A percentile compares a stretch with the other conserved stretches of the same genome.
These are phyloP conservation scores for Anthonomus grandis DNA, from an alignment of 1,140 invertebrate genomes.

Conservation along the genomic window DNA sequence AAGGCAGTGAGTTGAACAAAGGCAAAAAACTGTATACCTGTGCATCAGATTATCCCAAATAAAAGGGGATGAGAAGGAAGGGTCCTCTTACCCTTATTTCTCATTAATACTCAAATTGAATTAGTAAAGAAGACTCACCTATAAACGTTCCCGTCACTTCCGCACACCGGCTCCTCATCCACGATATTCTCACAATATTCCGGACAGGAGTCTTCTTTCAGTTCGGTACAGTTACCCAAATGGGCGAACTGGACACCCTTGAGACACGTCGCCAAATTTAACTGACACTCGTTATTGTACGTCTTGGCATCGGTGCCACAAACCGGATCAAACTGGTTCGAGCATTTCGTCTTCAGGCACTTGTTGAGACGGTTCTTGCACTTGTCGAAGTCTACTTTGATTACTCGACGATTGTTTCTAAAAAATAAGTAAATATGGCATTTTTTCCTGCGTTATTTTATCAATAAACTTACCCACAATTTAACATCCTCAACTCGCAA, in stretches of 20 bases:
- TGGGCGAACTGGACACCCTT: conserved; percentile 80
- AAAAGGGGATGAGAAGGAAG: too few relatives aligned
- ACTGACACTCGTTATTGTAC: conserved; percentile 75
- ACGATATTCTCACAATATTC: conserved; percentile 66
- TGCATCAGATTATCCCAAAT: too few relatives aligned
- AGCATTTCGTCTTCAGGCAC: conserved; percentile 68
- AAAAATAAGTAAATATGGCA: conserved; percentile 7
- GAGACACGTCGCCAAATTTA: conserved; percentile 79
- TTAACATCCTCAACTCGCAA: conserved; percentile 86
- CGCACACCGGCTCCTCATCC: conserved; percentile 78
- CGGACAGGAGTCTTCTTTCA: conserved; percentile 71
- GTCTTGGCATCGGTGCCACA: conserved; percentile 82
- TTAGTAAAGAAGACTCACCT: conserved; percentile 62
- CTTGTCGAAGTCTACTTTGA: conserved; percentile 71
- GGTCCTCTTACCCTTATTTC: too few relatives aligned
- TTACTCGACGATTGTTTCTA: conserved; percentile 57
- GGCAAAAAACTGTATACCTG: too few relatives aligned
- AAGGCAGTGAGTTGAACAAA: too few relatives aligned
- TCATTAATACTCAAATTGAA: too few relatives aligned
- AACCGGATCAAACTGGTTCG: conserved; percentile 65
- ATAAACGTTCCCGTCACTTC: conserved; percentile 89
- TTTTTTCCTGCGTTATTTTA: not conserved
- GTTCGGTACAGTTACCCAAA: conserved; percentile 76
- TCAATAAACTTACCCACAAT: conserved; percentile 73
- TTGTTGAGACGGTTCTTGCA: conserved; percentile 68